These are phyloP conservation scores for Litocranius walleri DNA, from an alignment of 2,113 vertebrate genomes.

Conservation along the genomic window DNA sequence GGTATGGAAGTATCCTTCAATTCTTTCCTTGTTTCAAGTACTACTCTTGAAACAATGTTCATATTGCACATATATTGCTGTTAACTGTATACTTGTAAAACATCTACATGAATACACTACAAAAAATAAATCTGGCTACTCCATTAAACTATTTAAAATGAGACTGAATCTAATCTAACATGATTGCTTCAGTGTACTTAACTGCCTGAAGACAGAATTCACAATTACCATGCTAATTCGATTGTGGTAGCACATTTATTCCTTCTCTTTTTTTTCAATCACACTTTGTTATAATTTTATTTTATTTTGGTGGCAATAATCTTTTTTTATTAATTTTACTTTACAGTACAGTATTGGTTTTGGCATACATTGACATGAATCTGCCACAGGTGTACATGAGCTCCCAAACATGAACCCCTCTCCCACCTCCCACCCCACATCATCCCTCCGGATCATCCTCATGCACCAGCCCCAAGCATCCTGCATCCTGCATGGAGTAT, in stretches of 20 bases:
- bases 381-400: too few species aligned
- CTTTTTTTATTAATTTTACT: too few species aligned
- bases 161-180: neutral
- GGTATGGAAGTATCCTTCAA: neutral
- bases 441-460: too few species aligned
- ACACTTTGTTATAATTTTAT: too few species aligned
- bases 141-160: neutral
- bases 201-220: neutral
- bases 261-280: neutral
- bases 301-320: too few species aligned
- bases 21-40: constrained; percentile 2
- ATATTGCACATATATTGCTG: neutral
- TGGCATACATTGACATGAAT: too few species aligned
- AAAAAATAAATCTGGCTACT: neutral
- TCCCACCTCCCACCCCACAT: too few species aligned
- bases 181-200: neutral
- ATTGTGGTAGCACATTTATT: neutral
- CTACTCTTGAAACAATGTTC: neutral
- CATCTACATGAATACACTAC: neutral
- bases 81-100: constrained; percentile 1
- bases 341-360: too few species aligned
- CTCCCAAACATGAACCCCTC: too few species aligned
- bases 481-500: too few species aligned
- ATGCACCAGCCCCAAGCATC: too few species aligned
- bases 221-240: neutral